Evolutionary conservation across 2,888 invertebrate species (phyloP).

Genomic region (Helobdella robusta): DNA sequence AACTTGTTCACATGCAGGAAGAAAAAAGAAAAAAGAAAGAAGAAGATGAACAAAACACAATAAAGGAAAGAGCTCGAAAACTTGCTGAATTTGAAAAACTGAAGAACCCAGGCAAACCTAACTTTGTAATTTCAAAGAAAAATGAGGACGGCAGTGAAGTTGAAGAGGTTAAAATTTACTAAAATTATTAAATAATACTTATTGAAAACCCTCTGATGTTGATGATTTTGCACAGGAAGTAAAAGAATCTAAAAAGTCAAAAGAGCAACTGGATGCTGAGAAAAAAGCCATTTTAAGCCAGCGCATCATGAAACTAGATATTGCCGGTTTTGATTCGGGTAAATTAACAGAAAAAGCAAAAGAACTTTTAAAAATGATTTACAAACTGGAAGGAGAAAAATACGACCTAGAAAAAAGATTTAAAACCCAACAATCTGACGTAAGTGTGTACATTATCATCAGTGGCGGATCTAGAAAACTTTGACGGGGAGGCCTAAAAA

Average conservation of each 20-base stretch:
- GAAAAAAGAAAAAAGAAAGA: conserved; percentile 44
- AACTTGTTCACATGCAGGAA: too few species aligned
- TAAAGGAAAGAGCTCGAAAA: conserved; percentile 69
- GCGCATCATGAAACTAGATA: conserved; percentile 51
- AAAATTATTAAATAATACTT: not conserved
- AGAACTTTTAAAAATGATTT: conserved; percentile 84
- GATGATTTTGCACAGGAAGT: not conserved
- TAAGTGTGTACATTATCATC: conserved; percentile 56
- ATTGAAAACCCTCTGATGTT: not conserved
- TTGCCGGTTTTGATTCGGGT: conserved; percentile 66
- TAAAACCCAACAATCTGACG: conserved; percentile 97
- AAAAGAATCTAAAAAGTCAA: conserved; percentile 66
- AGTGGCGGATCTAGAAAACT: too few species aligned
- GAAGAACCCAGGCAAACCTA: conserved; percentile 32
- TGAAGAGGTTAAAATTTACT: not conserved
- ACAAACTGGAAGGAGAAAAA: conserved; percentile 91
- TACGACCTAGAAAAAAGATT: conserved; percentile 96
- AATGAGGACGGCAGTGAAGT: conserved; percentile 5
- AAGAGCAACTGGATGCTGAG: conserved; percentile 97
- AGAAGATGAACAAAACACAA: conserved; percentile 45
- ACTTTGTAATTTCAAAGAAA: conserved; percentile 35
- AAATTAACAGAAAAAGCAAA: conserved; percentile 75
- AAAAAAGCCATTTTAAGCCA: conserved; percentile 86
- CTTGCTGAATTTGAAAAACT: conserved; percentile 44
- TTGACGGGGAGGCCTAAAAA: too few species aligned